phyloP scores from a whole-genome alignment of 1,140 invertebrate genomes.

The Cryptotermes secundus region DNA sequence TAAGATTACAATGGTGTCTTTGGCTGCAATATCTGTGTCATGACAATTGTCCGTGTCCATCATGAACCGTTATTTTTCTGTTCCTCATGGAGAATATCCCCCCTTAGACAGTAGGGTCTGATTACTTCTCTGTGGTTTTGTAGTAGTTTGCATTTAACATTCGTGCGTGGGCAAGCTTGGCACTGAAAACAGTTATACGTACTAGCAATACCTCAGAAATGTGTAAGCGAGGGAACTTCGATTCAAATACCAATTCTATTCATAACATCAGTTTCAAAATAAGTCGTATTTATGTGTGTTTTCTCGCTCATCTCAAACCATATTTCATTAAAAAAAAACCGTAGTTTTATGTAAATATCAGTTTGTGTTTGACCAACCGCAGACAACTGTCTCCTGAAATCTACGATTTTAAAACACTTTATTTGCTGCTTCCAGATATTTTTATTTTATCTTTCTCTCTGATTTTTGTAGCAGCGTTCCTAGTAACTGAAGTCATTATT shows the following conservation, averaged over 20 bases:
- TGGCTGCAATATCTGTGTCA: background rate
- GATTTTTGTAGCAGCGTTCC: too few relatives aligned
- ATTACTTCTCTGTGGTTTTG: background rate
- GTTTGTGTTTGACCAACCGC: too few relatives aligned
- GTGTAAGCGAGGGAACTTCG: background rate
- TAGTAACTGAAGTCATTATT: too few relatives aligned
- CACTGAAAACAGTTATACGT: background rate
- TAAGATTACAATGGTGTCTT: background rate
- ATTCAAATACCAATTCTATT: background rate
- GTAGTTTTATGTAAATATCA: background rate
- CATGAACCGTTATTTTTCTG: background rate
- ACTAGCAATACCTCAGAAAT: background rate
- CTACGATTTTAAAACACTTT: too few relatives aligned
- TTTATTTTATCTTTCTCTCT: too few relatives aligned
- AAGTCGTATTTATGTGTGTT: background rate
- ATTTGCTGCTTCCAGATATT: too few relatives aligned
- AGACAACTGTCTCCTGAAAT: too few relatives aligned
- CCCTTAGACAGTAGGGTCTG: background rate
- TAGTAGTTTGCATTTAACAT: background rate
- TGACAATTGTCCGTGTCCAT: background rate
- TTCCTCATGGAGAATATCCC: background rate
- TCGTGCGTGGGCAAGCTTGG: background rate
- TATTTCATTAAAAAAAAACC: background rate
- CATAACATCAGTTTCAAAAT: background rate
- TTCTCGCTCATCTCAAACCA: background rate